Evolutionary conservation across 2,113 vertebrate species (phyloP).

Genomic region (Sisor rabdophorus): DNA sequence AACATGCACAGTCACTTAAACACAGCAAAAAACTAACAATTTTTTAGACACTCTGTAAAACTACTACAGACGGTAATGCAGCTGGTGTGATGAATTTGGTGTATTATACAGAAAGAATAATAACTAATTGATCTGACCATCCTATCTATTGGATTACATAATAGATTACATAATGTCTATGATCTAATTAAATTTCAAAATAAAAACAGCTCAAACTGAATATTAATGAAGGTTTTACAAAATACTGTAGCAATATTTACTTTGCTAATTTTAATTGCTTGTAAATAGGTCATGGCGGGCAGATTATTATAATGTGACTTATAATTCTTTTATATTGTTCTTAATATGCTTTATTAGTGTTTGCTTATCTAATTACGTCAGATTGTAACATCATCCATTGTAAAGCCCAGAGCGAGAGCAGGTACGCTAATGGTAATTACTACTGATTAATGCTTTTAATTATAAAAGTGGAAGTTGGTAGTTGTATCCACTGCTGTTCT

Average conservation of each 20-base stretch:
- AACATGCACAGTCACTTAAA: background rate
- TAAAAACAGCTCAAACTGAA: background rate
- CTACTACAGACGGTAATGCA: background rate
- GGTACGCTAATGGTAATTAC: background rate
- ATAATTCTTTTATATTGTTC: too few species aligned
- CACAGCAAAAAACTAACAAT: background rate
- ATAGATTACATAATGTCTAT: background rate
- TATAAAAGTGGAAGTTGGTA: background rate
- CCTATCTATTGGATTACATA: background rate
- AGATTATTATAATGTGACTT: background rate
- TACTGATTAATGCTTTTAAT: conserved; percentile 22
- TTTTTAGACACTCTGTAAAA: background rate
- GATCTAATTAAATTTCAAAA: background rate
- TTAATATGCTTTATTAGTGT: conserved; percentile 10
- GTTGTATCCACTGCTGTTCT: background rate
- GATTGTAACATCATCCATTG: conserved; percentile 24
- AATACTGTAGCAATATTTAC: background rate
- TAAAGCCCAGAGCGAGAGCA: background rate
- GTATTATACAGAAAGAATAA: background rate
- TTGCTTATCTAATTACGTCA: conserved; percentile 14
- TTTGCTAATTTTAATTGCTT: background rate
- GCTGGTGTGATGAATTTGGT: background rate
- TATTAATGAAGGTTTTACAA: background rate
- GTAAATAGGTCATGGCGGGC: background rate
- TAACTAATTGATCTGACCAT: too few species aligned